Conservation (phyloP, 2,113 vertebrate species). For the Sisor rabdophorus region DNA sequence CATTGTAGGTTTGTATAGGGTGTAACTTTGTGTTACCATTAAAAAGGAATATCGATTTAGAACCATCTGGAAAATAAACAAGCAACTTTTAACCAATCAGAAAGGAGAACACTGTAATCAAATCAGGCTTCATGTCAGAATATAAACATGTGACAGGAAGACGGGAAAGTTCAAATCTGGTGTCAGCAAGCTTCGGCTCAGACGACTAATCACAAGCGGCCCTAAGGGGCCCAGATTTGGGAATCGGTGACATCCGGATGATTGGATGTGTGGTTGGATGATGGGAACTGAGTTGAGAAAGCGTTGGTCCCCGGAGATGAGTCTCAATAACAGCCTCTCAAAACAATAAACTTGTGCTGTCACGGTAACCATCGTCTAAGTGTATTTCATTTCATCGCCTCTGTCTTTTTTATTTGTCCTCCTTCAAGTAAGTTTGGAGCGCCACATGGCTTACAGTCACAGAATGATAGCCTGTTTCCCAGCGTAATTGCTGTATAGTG, state of each 20-base stretch:
- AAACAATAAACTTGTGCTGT: conserved; percentile 40
- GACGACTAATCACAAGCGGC: conserved; percentile 17
- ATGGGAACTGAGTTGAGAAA: conserved; percentile 5
- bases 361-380: conserved; percentile 33
- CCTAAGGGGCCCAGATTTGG: neutral
- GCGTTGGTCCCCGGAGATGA: conserved; percentile 21
- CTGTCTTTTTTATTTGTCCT: conserved; percentile 39
- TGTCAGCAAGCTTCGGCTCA: neutral
- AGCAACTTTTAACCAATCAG: neutral
- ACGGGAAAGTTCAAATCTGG: neutral
- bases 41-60: neutral
- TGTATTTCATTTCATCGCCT: conserved; percentile 35
- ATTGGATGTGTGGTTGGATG: neutral
- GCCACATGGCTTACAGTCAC: conserved; percentile 16
- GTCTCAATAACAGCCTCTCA: conserved; percentile 34
- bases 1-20: too few relatives aligned
- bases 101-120: neutral
- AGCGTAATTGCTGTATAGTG: conserved; percentile 33
- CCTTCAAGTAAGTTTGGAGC: conserved; percentile 40
- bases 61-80: neutral
- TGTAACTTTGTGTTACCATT: too few relatives aligned
- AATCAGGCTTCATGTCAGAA: neutral
- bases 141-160: neutral
- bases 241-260: neutral
- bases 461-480: conserved; percentile 35